phyloP scores from a whole-genome alignment of 2,797 vertebrate genomes.

The Lagocephalus sceleratus region DNA sequence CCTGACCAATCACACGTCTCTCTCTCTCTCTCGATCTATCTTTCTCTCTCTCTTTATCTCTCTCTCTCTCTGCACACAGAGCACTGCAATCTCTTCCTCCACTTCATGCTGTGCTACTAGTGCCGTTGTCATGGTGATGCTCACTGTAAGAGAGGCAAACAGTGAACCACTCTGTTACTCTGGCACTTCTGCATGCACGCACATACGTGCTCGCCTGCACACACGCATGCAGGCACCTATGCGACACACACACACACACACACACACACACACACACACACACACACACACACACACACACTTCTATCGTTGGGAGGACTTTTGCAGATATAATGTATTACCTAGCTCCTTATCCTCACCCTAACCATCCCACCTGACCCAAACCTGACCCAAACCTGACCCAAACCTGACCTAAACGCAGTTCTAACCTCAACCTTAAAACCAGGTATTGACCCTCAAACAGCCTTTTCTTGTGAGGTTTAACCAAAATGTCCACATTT shows the following conservation, averaged over 20 bases:
- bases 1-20: constrained; percentile 27
- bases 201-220: constrained; percentile 1
- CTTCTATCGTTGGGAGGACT: too few species aligned
- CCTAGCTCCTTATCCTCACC: too few species aligned
- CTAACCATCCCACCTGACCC: too few species aligned
- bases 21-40: constrained; percentile 31
- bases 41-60: constrained; percentile 31
- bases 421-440: too few species aligned
- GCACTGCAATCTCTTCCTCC: constrained; percentile 56
- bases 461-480: too few species aligned
- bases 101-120: constrained; percentile 77
- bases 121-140: constrained; percentile 73
- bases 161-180: constrained; percentile 70
- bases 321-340: too few species aligned
- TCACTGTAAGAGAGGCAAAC: constrained; percentile 72
- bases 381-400: too few species aligned
- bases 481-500: too few species aligned
- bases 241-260: constrained; percentile 1
- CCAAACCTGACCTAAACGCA: too few species aligned
- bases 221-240: neutral
- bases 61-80: constrained; percentile 42
- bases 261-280: neutral
- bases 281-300: constrained; percentile 2
- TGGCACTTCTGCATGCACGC: constrained; percentile 36
- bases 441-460: too few species aligned